Base-by-base conservation (phyloP, 2,113 vertebrate species). In the Cololabis saira region DNA sequence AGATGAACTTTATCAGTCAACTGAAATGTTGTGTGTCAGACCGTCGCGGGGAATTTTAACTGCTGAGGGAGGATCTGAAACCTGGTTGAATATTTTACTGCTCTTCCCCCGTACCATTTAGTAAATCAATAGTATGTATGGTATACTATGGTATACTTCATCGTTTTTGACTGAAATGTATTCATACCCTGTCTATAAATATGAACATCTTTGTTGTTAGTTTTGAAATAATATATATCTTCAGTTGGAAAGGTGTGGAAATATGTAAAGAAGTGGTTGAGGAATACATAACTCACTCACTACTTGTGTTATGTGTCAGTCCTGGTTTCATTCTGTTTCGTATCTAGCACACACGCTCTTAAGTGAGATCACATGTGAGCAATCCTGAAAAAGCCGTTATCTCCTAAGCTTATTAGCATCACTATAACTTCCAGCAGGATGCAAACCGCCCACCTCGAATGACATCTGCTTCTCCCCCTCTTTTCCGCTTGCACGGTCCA, bases 371-470 rank as follows among this genome's bases (percentile, higher is more conserved):
- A 87, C 85, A 85, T 84, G 84, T 68, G 53, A 55, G 64, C 59
- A 49, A 80, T 83, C 87, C 81, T 86, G 74, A 90, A 89, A 89
- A 81, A 84, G 66, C 74, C 53, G 71, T 88, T 83, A 91, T 83
- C 88, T 89, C 75, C 82, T 92, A 91, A 93, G 83, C 88, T 85
- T 86, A 90, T 92, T 91, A 93, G 17, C 78, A 65, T 85, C 62
- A 72, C 83, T 58, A 56, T 63, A 66, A 58, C 81, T 60, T 81
- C 60, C 67, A 74, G 48, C 60, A 67, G 75, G 68, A 82, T 63
- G 51, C 37, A 77, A 60, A 83, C 69, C 61, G 67, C 27, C 76
- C 66, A 76, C 72, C 67, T 67, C 17, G 47, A 44, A 42, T 80
- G 52, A 54, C 60, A 27, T 27, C 33, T 16, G 14, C 16, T 51